Conservation (phyloP, 2,888 invertebrate genomes). For the Synanthedon tipuliformis region DNA sequence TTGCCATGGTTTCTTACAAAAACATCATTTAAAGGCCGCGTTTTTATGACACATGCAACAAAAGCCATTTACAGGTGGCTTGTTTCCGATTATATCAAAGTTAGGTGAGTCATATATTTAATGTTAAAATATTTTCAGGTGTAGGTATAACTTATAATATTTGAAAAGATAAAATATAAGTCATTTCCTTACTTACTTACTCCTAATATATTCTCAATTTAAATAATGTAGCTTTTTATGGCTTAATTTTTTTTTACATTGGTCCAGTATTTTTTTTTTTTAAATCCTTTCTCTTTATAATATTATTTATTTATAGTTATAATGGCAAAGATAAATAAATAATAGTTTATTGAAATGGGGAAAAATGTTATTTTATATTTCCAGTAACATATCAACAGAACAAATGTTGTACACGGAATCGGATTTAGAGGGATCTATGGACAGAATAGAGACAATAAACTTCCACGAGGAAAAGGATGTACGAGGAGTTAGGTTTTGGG, state of each 20-base stretch:
- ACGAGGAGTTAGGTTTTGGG: slow-evolving; percentile 97
- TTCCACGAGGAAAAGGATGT: slow-evolving; percentile 99
- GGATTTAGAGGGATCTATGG: slow-evolving; percentile 97
- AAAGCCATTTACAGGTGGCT: slow-evolving; percentile 99
- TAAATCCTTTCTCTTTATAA: no score
- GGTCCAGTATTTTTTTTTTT: no score
- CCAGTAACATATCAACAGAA: slow-evolving; percentile 94
- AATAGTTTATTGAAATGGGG: no score
- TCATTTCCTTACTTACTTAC: no score
- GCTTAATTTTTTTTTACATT: no score
- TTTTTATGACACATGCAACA: slow-evolving; percentile 99
- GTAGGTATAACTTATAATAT: no score
- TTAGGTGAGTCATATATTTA: slow-evolving; percentile 69
- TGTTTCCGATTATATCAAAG: slow-evolving; percentile 98
- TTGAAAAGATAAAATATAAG: no score
- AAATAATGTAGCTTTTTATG: no score
- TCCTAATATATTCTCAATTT: no score
- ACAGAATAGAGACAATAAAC: slow-evolving; percentile 97
- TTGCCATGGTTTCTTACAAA: slow-evolving; percentile 98
- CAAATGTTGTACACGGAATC: slow-evolving; percentile 98
- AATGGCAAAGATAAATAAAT: no score
- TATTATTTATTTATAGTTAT: no score
- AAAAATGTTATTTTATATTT: neutral
- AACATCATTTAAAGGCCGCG: slow-evolving; percentile 96
- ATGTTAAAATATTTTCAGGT: neutral